Evolutionary conservation across 2,113 vertebrate species (phyloP).

Genomic region (Corynorhinus townsendii): DNA sequence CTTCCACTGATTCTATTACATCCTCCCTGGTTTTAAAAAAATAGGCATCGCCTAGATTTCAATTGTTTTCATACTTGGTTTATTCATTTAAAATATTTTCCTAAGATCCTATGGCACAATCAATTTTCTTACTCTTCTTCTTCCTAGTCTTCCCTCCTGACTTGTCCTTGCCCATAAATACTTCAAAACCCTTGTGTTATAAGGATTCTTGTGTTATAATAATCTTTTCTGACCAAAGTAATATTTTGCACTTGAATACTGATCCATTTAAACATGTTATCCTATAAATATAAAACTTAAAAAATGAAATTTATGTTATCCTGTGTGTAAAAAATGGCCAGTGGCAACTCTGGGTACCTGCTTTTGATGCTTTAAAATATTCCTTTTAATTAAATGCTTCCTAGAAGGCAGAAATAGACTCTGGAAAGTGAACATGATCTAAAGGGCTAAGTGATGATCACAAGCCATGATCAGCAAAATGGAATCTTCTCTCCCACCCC

Average conservation of each 20-base stretch:
- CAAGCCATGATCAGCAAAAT: constrained; percentile 25
- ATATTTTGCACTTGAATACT: background rate
- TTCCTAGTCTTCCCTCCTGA: background rate
- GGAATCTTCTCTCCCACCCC: background rate
- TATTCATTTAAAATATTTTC: background rate
- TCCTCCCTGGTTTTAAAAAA: background rate
- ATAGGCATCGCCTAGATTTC: background rate
- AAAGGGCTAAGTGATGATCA: background rate
- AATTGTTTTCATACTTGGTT: background rate
- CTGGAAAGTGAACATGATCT: constrained; percentile 7
- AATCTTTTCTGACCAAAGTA: background rate
- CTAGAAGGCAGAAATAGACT: background rate
- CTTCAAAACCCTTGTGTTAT: background rate
- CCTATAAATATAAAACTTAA: background rate
- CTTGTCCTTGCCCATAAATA: background rate
- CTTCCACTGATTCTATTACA: background rate
- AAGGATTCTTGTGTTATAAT: background rate
- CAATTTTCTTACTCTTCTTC: background rate
- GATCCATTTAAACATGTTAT: background rate
- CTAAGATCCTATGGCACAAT: background rate
- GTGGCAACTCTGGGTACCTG: accelerated
- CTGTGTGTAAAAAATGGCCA: background rate
- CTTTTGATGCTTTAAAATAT: background rate
- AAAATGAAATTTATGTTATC: background rate
- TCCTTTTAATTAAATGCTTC: background rate